These are phyloP conservation scores for Drosophila elegans DNA, from an alignment of 1,140 invertebrate species.

Conservation along the genomic window DNA sequence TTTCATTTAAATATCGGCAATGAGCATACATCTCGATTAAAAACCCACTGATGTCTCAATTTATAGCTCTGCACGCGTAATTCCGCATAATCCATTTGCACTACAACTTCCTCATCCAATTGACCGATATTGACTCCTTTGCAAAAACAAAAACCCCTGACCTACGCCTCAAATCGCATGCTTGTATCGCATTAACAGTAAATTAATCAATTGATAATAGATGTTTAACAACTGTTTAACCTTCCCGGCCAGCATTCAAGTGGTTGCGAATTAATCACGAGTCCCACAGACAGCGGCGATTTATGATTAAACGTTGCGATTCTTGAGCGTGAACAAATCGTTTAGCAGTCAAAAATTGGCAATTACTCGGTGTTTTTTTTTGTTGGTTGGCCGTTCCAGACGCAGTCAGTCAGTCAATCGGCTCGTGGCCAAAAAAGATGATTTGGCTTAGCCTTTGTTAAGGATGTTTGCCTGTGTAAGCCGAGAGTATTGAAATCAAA, in stretches of 20 bases:
- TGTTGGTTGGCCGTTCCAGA: conserved; percentile 26
- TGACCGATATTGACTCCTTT: conserved; percentile 48
- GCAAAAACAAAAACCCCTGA: conserved; percentile 3
- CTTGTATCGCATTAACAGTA: conserved; percentile 51
- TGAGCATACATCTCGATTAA: conserved; percentile 25
- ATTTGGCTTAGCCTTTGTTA: conserved; percentile 35
- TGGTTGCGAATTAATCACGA: conserved; percentile 71
- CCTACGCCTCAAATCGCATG: conserved; percentile 26
- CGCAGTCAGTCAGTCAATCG: conserved; percentile 9
- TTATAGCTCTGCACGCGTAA: conserved; percentile 29
- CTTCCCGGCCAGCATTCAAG: conserved; percentile 70
- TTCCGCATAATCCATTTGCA: conserved; percentile 40
- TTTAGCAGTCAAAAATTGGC: conserved; percentile 64
- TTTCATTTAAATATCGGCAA: conserved; percentile 38
- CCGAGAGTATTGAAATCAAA: conserved; percentile 9
- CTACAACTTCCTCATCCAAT: conserved; percentile 64
- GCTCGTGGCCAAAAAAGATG: conserved; percentile 48
- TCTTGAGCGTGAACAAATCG: conserved; percentile 73
- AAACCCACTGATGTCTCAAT: conserved; percentile 45
- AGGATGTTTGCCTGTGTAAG: conserved; percentile 46
- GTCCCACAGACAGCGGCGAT: conserved; percentile 45
- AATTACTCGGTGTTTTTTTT: conserved; percentile 46
- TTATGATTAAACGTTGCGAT: conserved; percentile 60
- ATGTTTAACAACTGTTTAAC: conserved; percentile 78
- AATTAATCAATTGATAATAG: conserved; percentile 79